These are phyloP conservation scores for Flabesymbios commensalis DNA, from an alignment of 2,888 invertebrate species.

Conservation along the genomic window DNA sequence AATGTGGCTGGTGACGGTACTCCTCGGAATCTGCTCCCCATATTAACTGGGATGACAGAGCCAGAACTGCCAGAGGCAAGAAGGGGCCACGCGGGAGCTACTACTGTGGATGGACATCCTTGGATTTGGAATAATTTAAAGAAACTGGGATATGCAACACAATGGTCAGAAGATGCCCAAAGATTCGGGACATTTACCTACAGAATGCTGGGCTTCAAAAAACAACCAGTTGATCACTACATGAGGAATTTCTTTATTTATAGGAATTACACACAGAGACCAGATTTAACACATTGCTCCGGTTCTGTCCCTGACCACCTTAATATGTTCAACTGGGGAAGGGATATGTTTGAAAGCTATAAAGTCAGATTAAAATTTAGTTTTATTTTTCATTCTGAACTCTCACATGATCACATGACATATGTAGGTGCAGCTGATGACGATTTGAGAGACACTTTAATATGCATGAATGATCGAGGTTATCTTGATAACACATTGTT, in stretches of 20 bases:
- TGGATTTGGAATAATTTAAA: constrained; percentile 83
- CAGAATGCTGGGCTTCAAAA: constrained; percentile 81
- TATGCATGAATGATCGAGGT: constrained; percentile 66
- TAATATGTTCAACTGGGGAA: constrained; percentile 60
- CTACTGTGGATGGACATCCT: constrained; percentile 77
- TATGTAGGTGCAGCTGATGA: constrained; percentile 77
- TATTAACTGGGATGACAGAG: constrained; percentile 35
- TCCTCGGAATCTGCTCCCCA: constrained; percentile 36
- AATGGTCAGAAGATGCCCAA: constrained; percentile 86
- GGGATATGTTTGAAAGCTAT: constrained; percentile 69
- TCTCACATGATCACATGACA: constrained; percentile 86
- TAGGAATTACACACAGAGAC: constrained; percentile 10
- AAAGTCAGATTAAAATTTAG: constrained; percentile 74
- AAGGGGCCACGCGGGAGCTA: constrained; percentile 61
- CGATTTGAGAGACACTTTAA: constrained; percentile 68
- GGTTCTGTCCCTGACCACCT: constrained; percentile 74
- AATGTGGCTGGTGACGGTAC: constrained; percentile 42
- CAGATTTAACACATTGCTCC: constrained; percentile 70
- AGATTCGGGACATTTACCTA: constrained; percentile 86
- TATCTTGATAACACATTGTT: constrained; percentile 79
- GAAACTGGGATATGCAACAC: constrained; percentile 67
- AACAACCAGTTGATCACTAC: constrained; percentile 87
- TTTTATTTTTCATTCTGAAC: constrained; percentile 86
- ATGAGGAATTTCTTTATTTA: constrained; percentile 71
- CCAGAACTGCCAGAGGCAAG: constrained; percentile 35